Conservation (phyloP, 2,113 vertebrate genomes). For the Lathamus discolor region DNA sequence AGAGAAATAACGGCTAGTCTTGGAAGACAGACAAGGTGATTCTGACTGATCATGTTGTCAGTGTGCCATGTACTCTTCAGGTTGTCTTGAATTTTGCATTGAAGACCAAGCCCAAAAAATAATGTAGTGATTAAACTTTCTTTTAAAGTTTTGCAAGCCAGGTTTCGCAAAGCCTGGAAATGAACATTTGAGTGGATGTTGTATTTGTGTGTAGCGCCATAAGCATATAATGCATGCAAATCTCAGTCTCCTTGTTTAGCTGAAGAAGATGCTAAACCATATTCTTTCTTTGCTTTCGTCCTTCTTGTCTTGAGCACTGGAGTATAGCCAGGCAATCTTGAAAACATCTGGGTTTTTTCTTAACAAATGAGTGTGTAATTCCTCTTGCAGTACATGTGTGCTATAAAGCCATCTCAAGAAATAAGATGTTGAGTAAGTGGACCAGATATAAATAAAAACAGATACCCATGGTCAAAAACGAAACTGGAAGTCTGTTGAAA, state of each 20-base stretch:
- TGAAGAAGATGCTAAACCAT: background rate
- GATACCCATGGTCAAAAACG: background rate
- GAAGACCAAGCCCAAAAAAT: background rate
- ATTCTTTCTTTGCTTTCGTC: background rate
- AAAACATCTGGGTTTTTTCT: background rate
- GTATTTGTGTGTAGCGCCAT: background rate
- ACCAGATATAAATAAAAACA: background rate
- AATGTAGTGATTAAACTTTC: background rate
- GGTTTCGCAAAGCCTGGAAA: background rate
- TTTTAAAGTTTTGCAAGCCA: background rate
- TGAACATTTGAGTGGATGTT: background rate
- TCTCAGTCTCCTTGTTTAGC: background rate
- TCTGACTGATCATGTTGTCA: background rate
- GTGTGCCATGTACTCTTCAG: background rate
- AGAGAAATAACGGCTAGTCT: background rate
- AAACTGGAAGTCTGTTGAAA: background rate
- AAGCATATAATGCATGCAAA: background rate
- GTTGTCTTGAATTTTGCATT: background rate
- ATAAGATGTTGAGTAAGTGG: background rate
- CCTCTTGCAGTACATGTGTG: background rate
- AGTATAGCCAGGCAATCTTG: background rate
- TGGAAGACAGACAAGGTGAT: background rate
- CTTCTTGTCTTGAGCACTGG: background rate
- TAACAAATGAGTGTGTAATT: background rate
- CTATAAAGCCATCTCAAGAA: background rate